Evolutionary conservation across 2,797 vertebrate genomes (phyloP).

Genomic region (Chlorospingus semifuscus): DNA sequence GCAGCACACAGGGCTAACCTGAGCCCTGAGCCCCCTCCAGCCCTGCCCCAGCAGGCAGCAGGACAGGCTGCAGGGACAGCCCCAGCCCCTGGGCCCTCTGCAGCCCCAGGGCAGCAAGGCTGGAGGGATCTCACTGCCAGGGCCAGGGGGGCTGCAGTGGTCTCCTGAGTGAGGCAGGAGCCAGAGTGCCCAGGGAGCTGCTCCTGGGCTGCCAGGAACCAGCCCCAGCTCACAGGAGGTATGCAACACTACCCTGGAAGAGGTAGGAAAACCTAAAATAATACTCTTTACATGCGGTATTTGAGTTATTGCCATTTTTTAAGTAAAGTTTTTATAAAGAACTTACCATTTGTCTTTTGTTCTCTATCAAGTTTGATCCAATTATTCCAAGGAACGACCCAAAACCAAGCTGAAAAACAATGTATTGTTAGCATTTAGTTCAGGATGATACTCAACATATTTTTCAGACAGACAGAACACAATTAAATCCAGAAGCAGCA

Average conservation of each 20-base stretch:
- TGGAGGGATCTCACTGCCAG: not conserved
- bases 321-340: not conserved
- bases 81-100: accelerated
- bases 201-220: not conserved
- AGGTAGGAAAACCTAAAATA: not conserved
- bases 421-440: conserved; percentile 4
- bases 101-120: not conserved
- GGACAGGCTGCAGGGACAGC: not conserved
- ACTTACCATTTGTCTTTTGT: conserved; percentile 99
- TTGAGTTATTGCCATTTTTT: not conserved
- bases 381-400: conserved; percentile 99
- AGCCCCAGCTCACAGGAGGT: not conserved
- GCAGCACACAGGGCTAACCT: not conserved
- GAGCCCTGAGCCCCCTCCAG: not conserved
- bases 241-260: not conserved
- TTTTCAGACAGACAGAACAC: not conserved
- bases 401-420: conserved; percentile 91
- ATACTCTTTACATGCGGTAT: not conserved
- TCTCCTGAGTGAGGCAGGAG: not conserved
- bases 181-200: not conserved
- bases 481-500: conserved; percentile 10
- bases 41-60: not conserved
- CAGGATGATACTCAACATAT: not conserved
- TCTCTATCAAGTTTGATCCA: conserved; percentile 96
- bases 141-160: accelerated